phyloP scores from a whole-genome alignment of 2,113 vertebrate species.

The Ondatra zibethicus region DNA sequence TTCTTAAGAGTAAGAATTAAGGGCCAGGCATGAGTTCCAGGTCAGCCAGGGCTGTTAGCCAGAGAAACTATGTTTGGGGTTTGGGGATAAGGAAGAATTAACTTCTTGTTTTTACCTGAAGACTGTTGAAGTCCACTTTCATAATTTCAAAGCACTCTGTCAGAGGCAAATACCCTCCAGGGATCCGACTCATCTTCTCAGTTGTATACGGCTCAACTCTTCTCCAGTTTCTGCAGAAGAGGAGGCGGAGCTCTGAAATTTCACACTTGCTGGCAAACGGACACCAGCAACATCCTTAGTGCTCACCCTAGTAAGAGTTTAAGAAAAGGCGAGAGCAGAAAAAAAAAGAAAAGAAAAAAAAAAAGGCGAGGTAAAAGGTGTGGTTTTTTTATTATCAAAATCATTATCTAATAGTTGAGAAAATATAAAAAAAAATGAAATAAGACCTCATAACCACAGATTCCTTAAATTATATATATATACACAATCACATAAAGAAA shows the following conservation, averaged over 20 bases:
- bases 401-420: background rate
- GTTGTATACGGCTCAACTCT: constrained; percentile 96
- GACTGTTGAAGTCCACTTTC: constrained; percentile 94
- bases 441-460: background rate
- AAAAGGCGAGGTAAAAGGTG: background rate
- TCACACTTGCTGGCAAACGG: constrained; percentile 85
- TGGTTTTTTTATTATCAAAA: background rate
- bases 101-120: constrained; percentile 88
- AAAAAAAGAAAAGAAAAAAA: too few relatives aligned
- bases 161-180: constrained; percentile 92
- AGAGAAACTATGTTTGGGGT: background rate
- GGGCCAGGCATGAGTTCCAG: background rate
- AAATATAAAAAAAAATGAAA: constrained; percentile 49
- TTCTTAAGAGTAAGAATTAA: background rate
- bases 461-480: background rate
- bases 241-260: constrained; percentile 91
- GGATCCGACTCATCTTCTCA: constrained; percentile 93
- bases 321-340: background rate
- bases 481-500: background rate
- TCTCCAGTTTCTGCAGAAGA: constrained; percentile 89
- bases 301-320: constrained; percentile 86
- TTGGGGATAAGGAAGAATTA: background rate
- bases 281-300: constrained; percentile 90
- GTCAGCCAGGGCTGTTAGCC: background rate
- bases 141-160: constrained; percentile 93